A percentile compares a stretch with the other conserved stretches of the same genome.
These are phyloP conservation scores for Porites divaricata DNA, from an alignment of 92 coral and sea anemone species.

Conservation along the genomic window DNA sequence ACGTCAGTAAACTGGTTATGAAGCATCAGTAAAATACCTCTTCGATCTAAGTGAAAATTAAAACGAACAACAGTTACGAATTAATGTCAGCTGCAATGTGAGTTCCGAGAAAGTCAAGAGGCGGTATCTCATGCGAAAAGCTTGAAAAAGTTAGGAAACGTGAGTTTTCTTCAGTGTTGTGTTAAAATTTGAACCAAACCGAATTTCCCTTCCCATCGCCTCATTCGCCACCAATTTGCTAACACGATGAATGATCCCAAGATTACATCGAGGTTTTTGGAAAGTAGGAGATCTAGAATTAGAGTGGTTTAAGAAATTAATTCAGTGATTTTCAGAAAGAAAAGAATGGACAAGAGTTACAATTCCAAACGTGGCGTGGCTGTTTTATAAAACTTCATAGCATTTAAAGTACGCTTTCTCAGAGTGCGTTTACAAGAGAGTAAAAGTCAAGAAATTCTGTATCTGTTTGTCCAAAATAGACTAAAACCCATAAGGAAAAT, in stretches of 20 bases:
- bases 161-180: not conserved
- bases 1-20: too few relatives aligned
- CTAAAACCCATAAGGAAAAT: not conserved
- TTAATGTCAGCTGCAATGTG: too few relatives aligned
- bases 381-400: not conserved
- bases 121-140: not conserved
- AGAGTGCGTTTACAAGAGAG: conserved; percentile 49
- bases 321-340: not conserved
- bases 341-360: not conserved
- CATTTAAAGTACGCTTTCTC: not conserved
- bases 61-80: too few relatives aligned
- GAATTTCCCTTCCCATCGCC: conserved; percentile 46
- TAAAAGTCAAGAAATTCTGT: too few relatives aligned
- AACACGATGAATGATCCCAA: not conserved
- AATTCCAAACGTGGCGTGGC: not conserved
- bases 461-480: not conserved
- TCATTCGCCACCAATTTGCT: conserved; percentile 8
- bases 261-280: not conserved
- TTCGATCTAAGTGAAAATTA: too few relatives aligned
- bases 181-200: not conserved
- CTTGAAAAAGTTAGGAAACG: not conserved
- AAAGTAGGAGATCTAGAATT: too few relatives aligned
- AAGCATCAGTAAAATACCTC: too few relatives aligned
- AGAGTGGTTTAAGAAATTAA: not conserved
- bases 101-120: too few relatives aligned